Evolutionary conservation across 2,888 invertebrate species (phyloP), one percentile per base, ranked within the genome.

Genomic region (Suillia variegata): DNA sequence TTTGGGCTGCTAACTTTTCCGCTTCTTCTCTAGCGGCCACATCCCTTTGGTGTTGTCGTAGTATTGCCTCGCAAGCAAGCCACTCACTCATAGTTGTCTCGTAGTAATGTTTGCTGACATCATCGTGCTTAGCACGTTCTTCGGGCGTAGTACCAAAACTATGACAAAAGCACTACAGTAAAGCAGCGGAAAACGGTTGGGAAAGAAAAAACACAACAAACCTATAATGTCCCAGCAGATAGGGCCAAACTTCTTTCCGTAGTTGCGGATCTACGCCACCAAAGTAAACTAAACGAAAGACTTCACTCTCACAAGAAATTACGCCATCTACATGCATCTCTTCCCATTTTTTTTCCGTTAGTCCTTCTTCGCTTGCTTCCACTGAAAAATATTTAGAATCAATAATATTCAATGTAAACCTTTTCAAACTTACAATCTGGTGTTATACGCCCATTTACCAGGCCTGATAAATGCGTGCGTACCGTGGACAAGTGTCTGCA

Each of bases 21-120:
- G 94, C 94, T 55, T 94, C 87, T 26, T 93, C 94, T 15, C 90
- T 89, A 0, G 93, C 94, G 63, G 92, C 92, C 26, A 88, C 89
- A 77, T 93, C 93, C 63, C 89, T 88, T 72, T 95, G 94, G 2
- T 88, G 83, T 77, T 93, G 92, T 1, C 88, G 82, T 0, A 96
- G 94, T 64, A 96, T 95, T 0, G 95, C 95, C 78, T 98, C 97
- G 0, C 96, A 94, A 0, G 95, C 94, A 64, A 95, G 81, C 97
- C 97, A 97, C 79, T 96, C 96, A 0, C 95, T 93, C 92, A 96
- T 94, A 0, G 92, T 92, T 8, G 91, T 91, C 80, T 96, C 95
- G 71, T 94, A 96, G 62, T 88, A 87, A 48, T 90, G 89, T 62
- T 88, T 87, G 33, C 89, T 89, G 49, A 86, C 85, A 59, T 85